Percentiles rank a stretch among this genome's conserved stretches.
Conservation (phyloP, 2,888 invertebrate genomes). For the Eilema sororculum region DNA sequence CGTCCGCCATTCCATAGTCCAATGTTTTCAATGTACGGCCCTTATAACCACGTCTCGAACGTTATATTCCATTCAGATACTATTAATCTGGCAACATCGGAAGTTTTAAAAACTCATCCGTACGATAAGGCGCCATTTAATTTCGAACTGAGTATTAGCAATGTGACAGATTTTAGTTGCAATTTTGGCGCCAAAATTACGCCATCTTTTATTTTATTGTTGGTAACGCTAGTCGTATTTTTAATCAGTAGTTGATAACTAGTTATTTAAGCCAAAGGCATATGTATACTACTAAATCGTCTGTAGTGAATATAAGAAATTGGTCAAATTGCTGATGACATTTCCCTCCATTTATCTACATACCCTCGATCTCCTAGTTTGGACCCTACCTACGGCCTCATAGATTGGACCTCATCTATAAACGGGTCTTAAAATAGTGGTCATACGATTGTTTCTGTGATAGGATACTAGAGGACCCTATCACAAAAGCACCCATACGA, state of each 20-base stretch:
- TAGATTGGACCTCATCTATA: no score
- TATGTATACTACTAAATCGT: no score
- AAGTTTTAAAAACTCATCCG: slow-evolving; percentile 68
- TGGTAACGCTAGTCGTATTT: slow-evolving; percentile 66
- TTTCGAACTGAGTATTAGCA: slow-evolving; percentile 69
- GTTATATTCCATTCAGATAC: slow-evolving; percentile 90
- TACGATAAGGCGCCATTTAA: slow-evolving; percentile 74
- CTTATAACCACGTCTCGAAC: slow-evolving; percentile 88
- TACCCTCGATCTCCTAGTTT: no score
- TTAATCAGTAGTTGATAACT: slow-evolving; percentile 47
- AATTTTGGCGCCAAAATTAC: slow-evolving; percentile 58
- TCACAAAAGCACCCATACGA: no score
- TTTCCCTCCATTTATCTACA: no score
- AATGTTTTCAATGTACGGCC: slow-evolving; percentile 90
- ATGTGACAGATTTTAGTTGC: slow-evolving; percentile 59
- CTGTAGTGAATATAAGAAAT: background rate
- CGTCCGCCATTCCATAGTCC: slow-evolving; percentile 84
- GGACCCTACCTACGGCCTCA: background rate
- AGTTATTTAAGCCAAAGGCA: background rate
- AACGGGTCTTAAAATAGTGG: no score
- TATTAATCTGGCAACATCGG: slow-evolving; percentile 64
- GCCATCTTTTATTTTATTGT: slow-evolving; percentile 57
- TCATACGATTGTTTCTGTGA: no score
- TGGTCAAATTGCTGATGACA: no score
- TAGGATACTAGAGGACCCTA: no score